phyloP scores from a whole-genome alignment of 2,113 vertebrate species.

The Neolamprologus caudopunctatus region DNA sequence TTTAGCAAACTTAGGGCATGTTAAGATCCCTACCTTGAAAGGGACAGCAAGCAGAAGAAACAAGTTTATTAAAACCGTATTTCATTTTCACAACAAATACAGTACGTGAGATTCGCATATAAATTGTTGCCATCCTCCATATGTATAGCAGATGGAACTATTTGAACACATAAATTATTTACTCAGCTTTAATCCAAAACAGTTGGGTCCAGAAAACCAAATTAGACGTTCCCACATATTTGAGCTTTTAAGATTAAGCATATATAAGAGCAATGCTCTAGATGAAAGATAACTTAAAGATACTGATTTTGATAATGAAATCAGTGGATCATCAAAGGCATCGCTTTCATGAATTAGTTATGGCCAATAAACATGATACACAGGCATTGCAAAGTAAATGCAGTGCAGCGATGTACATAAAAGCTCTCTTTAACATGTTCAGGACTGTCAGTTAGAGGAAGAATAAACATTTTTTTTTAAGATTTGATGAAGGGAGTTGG shows the following conservation, averaged over 20 bases:
- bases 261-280: constrained; percentile 33
- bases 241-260: constrained; percentile 31
- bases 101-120: background rate
- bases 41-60: background rate
- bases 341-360: constrained; percentile 59
- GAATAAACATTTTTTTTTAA: background rate
- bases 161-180: constrained; percentile 63
- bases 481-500: background rate
- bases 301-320: constrained; percentile 57
- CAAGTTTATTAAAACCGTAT: constrained; percentile 37
- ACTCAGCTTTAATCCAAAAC: constrained; percentile 56
- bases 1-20: background rate
- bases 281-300: constrained; percentile 57
- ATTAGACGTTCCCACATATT: constrained; percentile 54
- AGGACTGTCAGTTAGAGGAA: constrained; percentile 12
- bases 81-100: constrained; percentile 30
- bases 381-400: constrained; percentile 17
- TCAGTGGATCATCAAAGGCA: constrained; percentile 59
- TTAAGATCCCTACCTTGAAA: constrained; percentile 20
- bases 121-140: constrained; percentile 8
- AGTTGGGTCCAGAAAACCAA: constrained; percentile 44
- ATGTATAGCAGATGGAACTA: constrained; percentile 43
- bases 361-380: constrained; percentile 53
- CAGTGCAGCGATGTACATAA: background rate
- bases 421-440: constrained; percentile 18